Evolutionary conservation across 2,113 vertebrate genomes (phyloP).

Genomic region (Cyphomyrus plagiostoma): DNA sequence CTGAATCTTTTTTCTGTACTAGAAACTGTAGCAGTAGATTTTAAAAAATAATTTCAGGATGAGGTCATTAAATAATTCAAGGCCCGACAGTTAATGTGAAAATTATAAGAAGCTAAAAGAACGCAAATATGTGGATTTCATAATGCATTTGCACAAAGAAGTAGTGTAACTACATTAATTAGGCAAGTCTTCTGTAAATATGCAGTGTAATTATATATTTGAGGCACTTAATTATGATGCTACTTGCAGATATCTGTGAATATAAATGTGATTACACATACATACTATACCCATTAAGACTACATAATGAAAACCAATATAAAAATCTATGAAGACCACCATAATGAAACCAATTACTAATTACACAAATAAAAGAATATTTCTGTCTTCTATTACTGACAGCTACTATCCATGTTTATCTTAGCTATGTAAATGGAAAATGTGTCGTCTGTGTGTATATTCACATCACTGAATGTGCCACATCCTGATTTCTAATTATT

Average conservation of each 20-base stretch:
- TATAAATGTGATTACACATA: constrained; percentile 90
- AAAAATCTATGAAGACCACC: constrained; percentile 46
- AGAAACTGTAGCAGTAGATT: constrained; percentile 46
- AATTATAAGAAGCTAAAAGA: constrained; percentile 89
- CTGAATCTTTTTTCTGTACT: constrained; percentile 28
- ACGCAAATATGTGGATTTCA: constrained; percentile 84
- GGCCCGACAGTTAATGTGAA: constrained; percentile 83
- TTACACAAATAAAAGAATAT: constrained; percentile 82
- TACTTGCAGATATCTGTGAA: constrained; percentile 87
- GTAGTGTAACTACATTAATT: constrained; percentile 88
- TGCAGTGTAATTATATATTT: constrained; percentile 85
- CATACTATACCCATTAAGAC: constrained; percentile 84
- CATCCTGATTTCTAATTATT: constrained; percentile 25
- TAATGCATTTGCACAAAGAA: constrained; percentile 83
- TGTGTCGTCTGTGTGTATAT: constrained; percentile 64
- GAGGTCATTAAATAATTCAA: constrained; percentile 79
- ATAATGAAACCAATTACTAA: constrained; percentile 86
- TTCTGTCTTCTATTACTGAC: constrained; percentile 73
- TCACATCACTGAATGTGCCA: constrained; percentile 46
- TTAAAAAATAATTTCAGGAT: constrained; percentile 60
- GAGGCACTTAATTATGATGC: constrained; percentile 85
- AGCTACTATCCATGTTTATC: constrained; percentile 71
- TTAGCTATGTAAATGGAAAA: constrained; percentile 68
- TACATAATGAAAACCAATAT: constrained; percentile 41
- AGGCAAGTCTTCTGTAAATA: constrained; percentile 89